Evolutionary conservation across 2,113 vertebrate species (phyloP).

Genomic region (Pollimyrus isidori): DNA sequence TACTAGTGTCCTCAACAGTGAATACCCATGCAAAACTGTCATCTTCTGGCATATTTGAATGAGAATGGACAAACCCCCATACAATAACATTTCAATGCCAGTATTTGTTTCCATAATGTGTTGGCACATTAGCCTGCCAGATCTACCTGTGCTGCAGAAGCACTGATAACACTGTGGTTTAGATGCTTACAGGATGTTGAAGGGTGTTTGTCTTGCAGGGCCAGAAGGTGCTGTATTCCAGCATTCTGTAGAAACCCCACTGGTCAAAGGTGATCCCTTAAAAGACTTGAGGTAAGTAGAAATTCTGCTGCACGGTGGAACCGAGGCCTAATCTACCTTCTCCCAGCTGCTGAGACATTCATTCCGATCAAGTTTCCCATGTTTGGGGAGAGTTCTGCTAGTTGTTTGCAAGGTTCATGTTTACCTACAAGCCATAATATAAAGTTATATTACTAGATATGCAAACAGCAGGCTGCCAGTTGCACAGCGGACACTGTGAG

Average conservation of each 20-base stretch:
- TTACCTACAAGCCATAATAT: neutral
- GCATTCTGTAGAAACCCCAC: slow-evolving; percentile 85
- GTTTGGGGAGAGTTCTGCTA: neutral
- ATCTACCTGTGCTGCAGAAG: neutral
- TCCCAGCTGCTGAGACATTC: neutral
- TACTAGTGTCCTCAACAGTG: too few relatives aligned
- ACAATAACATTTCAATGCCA: neutral
- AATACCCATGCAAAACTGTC: too few relatives aligned
- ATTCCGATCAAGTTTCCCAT: neutral
- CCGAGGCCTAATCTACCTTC: neutral
- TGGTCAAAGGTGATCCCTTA: slow-evolving; percentile 71
- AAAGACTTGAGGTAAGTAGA: slow-evolving; percentile 76
- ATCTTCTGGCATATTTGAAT: neutral
- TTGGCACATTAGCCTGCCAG: neutral
- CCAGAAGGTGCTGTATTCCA: slow-evolving; percentile 90
- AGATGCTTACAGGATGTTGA: neutral
- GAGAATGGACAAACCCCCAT: neutral
- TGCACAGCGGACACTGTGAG: neutral
- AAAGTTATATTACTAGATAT: neutral
- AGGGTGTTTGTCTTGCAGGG: slow-evolving; percentile 55
- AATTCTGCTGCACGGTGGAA: neutral
- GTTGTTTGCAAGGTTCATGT: neutral
- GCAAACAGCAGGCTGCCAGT: neutral
- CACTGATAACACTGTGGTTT: neutral
- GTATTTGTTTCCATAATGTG: neutral